A percentile compares a stretch with the other conserved stretches of the same genome.
Evolutionary conservation across 2,113 vertebrate species (phyloP).

Genomic region (Illadopsis cleaveri): DNA sequence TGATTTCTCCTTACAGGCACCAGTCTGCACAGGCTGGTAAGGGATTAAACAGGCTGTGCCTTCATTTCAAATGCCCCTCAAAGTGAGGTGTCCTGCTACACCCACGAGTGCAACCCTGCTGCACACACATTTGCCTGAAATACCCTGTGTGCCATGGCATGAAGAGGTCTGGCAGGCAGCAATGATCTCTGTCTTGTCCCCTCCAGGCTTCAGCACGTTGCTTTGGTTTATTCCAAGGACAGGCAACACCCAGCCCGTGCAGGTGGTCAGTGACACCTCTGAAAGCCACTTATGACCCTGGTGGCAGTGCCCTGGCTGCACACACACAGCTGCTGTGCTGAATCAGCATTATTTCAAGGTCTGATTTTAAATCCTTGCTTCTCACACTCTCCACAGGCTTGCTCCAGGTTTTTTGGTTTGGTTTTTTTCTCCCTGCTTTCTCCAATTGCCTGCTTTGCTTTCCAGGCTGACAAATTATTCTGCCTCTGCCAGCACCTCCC

Average conservation of each 20-base stretch:
- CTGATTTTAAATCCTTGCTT: constrained; percentile 13
- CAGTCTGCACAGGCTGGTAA: background rate
- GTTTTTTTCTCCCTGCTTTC: rapidly evolving
- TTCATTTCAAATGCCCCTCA: rapidly evolving
- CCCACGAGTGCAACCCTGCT: background rate
- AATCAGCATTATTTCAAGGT: background rate
- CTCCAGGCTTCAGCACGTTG: background rate
- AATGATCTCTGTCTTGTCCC: background rate
- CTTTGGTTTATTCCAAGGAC: background rate
- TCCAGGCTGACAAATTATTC: background rate
- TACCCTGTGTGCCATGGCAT: rapidly evolving
- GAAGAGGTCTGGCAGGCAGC: background rate
- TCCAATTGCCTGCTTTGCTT: background rate
- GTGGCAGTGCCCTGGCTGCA: background rate
- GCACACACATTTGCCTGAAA: background rate
- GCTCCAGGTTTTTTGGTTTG: background rate
- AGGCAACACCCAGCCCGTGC: background rate
- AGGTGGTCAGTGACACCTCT: background rate
- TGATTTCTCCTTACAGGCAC: background rate
- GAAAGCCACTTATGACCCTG: background rate
- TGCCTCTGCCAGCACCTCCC: background rate
- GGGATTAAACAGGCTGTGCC: background rate
- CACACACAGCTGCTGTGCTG: background rate
- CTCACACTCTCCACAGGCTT: constrained; percentile 13
- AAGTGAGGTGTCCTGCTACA: background rate